A percentile compares a stretch with the other conserved stretches of the same genome.
Conservation (phyloP, 2,797 vertebrate species). For the Oreochromis mossambicus region DNA sequence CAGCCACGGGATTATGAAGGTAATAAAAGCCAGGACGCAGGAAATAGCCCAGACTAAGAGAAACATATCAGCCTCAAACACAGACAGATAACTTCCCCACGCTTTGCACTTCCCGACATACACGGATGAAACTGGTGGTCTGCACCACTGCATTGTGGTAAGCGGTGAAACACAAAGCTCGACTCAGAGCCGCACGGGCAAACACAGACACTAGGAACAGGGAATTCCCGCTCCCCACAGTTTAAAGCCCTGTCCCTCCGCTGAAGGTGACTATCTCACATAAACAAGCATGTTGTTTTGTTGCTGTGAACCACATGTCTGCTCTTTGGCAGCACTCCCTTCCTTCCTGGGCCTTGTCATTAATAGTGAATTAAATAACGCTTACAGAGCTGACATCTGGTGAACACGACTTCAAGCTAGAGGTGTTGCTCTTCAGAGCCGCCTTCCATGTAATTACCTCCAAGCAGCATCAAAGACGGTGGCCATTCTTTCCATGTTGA, state of each 20-base stretch:
- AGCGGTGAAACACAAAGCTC: not conserved
- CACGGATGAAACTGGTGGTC: not conserved
- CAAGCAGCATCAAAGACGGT: slow-evolving; percentile 54
- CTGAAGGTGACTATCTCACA: slow-evolving; percentile 29
- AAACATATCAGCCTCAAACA: slow-evolving; percentile 38
- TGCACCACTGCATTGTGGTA: not conserved
- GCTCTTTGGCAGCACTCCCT: slow-evolving; percentile 33
- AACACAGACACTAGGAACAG: slow-evolving; percentile 13
- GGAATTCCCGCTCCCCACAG: slow-evolving; percentile 30
- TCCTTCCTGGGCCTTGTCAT: slow-evolving; percentile 67
- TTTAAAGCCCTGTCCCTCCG: not conserved
- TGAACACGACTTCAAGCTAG: slow-evolving; percentile 33
- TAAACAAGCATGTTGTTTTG: slow-evolving; percentile 56
- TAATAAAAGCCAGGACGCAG: slow-evolving; percentile 55
- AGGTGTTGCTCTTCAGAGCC: slow-evolving; percentile 51
- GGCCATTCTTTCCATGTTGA: slow-evolving; percentile 54
- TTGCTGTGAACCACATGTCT: slow-evolving; percentile 39
- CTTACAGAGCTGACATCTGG: slow-evolving; percentile 67
- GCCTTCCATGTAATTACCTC: slow-evolving; percentile 60
- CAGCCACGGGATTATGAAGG: slow-evolving; percentile 33
- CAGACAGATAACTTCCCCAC: slow-evolving; percentile 14
- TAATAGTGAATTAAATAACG: slow-evolving; percentile 64
- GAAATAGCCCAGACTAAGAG: slow-evolving; percentile 56
- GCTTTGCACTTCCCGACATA: not conserved
- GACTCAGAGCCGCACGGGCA: not conserved